phyloP scores from a whole-genome alignment of 1,140 invertebrate species.

The Gonioctena quinquepunctata region DNA sequence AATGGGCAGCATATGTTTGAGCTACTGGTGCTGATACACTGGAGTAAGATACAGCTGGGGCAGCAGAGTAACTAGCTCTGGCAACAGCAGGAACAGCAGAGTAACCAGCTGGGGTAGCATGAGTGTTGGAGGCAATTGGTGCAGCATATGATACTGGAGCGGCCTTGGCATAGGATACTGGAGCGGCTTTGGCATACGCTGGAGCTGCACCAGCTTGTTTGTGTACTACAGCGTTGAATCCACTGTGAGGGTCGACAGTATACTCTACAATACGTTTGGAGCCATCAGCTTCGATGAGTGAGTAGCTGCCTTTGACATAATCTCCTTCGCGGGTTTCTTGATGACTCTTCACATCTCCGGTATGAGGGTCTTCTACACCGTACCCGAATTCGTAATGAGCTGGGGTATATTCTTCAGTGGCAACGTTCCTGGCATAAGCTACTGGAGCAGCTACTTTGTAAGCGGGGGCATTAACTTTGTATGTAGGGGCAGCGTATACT shows the following conservation, averaged over 20 bases:
- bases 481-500: constrained; percentile 2
- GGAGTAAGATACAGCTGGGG: constrained; percentile 39
- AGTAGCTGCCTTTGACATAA: constrained; percentile 29
- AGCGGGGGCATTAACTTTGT: constrained; percentile 22
- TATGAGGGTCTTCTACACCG: constrained; percentile 57
- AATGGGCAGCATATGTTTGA: constrained; percentile 28
- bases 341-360: constrained; percentile 40
- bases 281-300: constrained; percentile 33
- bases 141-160: background rate
- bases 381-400: constrained; percentile 39
- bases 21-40: background rate
- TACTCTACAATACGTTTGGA: constrained; percentile 31
- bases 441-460: constrained; percentile 19
- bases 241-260: constrained; percentile 21
- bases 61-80: background rate
- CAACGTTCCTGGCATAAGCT: constrained; percentile 3
- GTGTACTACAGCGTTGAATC: constrained; percentile 30
- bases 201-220: constrained; percentile 10
- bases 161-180: background rate
- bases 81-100: constrained; percentile 16
- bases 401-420: constrained; percentile 19
- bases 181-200: background rate
- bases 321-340: constrained; percentile 27
- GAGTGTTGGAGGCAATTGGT: constrained; percentile 39
- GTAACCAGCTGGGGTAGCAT: constrained; percentile 31